Evolutionary conservation across 2,888 invertebrate species (phyloP).

Genomic region (Conops quadrifasciatus): DNA sequence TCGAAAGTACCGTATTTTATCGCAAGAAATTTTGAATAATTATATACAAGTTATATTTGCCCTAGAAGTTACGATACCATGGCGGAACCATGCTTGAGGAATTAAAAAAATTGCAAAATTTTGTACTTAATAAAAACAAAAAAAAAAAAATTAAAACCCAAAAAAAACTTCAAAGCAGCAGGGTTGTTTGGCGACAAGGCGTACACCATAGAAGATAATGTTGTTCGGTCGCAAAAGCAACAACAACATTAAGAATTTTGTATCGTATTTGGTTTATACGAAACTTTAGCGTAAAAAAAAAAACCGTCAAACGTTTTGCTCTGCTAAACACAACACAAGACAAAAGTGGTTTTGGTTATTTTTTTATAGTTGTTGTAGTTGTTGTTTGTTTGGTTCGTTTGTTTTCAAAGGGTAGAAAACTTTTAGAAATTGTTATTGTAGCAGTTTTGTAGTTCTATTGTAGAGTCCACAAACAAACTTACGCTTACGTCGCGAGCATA

Average conservation of each 20-base stretch:
- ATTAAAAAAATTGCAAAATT: conserved; percentile 9
- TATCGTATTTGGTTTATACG: conserved; percentile 46
- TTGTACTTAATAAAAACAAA: background rate
- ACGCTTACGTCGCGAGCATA: too few species aligned
- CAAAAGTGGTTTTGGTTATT: background rate
- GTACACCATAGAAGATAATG: conserved; percentile 5
- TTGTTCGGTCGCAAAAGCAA: background rate
- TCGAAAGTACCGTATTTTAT: too few species aligned
- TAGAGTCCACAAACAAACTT: too few species aligned
- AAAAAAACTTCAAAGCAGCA: conserved; percentile 20
- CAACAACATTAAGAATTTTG: conserved; percentile 36
- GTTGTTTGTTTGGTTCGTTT: background rate
- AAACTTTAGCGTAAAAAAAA: conserved; percentile 33
- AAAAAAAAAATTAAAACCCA: conserved; percentile 1
- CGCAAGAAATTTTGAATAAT: too few species aligned
- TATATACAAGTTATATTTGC: background rate
- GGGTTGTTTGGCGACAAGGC: conserved; percentile 23
- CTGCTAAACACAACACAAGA: conserved; percentile 46
- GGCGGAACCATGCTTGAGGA: conserved; percentile 56
- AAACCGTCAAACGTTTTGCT: conserved; percentile 57
- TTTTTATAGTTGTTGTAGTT: background rate
- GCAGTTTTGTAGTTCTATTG: too few species aligned
- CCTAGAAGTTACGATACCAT: background rate
- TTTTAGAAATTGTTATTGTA: too few species aligned
- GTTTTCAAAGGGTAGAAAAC: too few species aligned